Percentiles rank a stretch among this genome's conserved stretches.
Conservation (phyloP, 2,888 invertebrate species). For the Eupithecia exiguata region DNA sequence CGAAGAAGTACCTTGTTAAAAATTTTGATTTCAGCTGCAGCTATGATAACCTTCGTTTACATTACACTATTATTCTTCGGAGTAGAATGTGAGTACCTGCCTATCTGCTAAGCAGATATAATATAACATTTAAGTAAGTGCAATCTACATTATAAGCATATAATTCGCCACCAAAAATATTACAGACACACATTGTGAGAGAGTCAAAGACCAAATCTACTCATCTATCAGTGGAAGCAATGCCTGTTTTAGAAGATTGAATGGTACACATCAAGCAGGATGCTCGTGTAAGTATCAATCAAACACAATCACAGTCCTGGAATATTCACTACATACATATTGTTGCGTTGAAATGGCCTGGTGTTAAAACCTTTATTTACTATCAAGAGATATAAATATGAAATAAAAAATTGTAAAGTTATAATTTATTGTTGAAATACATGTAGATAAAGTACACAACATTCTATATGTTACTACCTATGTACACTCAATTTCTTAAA, state of each 20-base stretch:
- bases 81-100: conserved; percentile 29
- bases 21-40: not conserved
- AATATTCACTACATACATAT: too few relatives aligned
- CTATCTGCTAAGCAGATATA: not conserved
- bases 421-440: too few relatives aligned
- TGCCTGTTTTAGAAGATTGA: conserved; percentile 94
- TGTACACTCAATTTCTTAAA: not conserved
- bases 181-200: conserved; percentile 76
- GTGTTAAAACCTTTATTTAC: not conserved
- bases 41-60: conserved; percentile 23
- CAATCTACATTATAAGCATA: not conserved
- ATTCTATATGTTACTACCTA: not conserved
- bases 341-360: not conserved
- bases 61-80: conserved; percentile 26
- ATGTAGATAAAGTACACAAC: too few relatives aligned
- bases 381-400: not conserved
- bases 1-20: not conserved
- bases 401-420: too few relatives aligned
- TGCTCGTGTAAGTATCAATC: conserved; percentile 91
- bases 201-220: conserved; percentile 93
- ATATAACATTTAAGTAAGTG: not conserved
- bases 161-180: conserved; percentile 1
- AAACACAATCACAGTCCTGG: not conserved
- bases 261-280: conserved; percentile 97
- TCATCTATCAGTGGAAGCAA: conserved; percentile 87